Percentiles rank a stretch among this genome's conserved stretches.
phyloP scores from a whole-genome alignment of 2,888 invertebrate genomes.

The Diloba caeruleocephala region DNA sequence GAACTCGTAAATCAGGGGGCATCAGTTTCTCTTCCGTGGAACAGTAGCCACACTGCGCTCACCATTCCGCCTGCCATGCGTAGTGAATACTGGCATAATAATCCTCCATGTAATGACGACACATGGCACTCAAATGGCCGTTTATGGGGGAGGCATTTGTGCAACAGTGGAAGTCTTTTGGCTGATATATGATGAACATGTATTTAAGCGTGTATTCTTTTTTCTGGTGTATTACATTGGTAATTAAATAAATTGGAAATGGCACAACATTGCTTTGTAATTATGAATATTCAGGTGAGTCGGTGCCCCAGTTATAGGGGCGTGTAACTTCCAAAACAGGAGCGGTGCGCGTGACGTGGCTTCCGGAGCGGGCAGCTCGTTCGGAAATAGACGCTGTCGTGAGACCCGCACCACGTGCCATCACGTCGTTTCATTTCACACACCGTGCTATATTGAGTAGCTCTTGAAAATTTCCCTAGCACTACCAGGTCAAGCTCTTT shows the following conservation, averaged over 20 bases:
- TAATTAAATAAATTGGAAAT: slow-evolving; percentile 13
- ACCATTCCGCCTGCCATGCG: too few relatives aligned
- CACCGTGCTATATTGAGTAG: slow-evolving; percentile 28
- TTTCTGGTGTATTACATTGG: not conserved
- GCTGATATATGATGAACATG: too few relatives aligned
- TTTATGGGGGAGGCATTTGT: too few relatives aligned
- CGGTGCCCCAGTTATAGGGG: slow-evolving; percentile 19
- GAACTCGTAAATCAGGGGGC: too few relatives aligned
- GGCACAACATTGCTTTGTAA: slow-evolving; percentile 3
- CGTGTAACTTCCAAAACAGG: slow-evolving; percentile 49
- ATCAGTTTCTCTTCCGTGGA: too few relatives aligned
- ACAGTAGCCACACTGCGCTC: too few relatives aligned
- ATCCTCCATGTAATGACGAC: too few relatives aligned
- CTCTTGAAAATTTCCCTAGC: slow-evolving; percentile 23
- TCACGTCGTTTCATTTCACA: slow-evolving; percentile 48
- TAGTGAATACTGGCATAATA: too few relatives aligned
- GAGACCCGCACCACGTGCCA: slow-evolving; percentile 48
- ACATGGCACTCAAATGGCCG: too few relatives aligned
- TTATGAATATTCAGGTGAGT: slow-evolving; percentile 19
- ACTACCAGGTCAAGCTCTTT: slow-evolving; percentile 19
- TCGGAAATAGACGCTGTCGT: slow-evolving; percentile 79
- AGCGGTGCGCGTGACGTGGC: slow-evolving; percentile 60
- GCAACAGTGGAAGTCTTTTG: too few relatives aligned
- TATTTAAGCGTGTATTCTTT: not conserved
- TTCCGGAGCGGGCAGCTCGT: slow-evolving; percentile 64